Conservation (phyloP, 2,113 vertebrate species). For the Haemorhous mexicanus region DNA sequence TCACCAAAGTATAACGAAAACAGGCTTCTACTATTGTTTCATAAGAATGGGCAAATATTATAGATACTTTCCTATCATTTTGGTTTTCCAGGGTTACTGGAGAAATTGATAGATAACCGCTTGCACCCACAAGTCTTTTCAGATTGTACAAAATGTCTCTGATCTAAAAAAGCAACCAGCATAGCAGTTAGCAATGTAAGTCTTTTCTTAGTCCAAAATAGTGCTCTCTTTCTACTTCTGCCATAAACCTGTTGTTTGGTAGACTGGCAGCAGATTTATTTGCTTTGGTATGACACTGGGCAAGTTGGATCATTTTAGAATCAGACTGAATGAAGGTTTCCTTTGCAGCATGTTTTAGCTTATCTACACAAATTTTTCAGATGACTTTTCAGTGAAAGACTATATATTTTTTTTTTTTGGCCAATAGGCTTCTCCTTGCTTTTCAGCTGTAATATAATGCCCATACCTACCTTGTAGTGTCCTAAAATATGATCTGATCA, state of each 20-base stretch:
- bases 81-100: background rate
- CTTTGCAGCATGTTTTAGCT: background rate
- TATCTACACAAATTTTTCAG: background rate
- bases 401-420: background rate
- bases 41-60: background rate
- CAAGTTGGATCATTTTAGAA: background rate
- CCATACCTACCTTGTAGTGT: background rate
- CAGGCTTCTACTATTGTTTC: background rate
- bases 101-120: background rate
- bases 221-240: background rate
- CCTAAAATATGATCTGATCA: background rate
- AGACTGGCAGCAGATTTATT: background rate
- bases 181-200: background rate
- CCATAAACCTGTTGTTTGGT: background rate
- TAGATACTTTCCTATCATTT: background rate
- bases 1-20: background rate
- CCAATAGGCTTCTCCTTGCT: background rate
- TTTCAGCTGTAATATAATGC: background rate
- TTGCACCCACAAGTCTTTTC: background rate
- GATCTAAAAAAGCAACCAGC: background rate
- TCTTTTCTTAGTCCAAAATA: background rate
- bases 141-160: background rate
- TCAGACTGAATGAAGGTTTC: background rate
- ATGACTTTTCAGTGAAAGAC: background rate
- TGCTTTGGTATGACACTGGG: background rate